Conservation (phyloP, 2,113 vertebrate genomes). For the Galemys pyrenaicus region DNA sequence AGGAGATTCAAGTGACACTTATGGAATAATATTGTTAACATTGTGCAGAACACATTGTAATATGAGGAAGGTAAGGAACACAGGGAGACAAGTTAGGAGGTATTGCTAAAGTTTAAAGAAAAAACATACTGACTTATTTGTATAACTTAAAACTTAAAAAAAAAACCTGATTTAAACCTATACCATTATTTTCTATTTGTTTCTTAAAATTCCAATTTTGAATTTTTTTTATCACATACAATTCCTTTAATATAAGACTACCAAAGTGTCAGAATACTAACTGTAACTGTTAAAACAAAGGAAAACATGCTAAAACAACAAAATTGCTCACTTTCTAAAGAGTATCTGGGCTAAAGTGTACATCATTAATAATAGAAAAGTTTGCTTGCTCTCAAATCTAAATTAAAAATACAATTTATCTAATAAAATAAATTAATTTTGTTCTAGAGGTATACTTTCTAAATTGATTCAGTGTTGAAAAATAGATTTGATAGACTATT, state of each 20-base stretch:
- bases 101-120: neutral
- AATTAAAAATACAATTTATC: conserved; percentile 21
- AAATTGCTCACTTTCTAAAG: conserved; percentile 56
- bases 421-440: conserved; percentile 46
- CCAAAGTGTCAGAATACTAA: conserved; percentile 54
- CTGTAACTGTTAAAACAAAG: conserved; percentile 50
- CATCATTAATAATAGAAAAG: conserved; percentile 61
- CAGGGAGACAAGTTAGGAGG: neutral
- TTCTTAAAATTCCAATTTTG: conserved; percentile 3
- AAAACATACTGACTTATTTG: neutral
- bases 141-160: neutral
- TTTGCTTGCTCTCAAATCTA: neutral
- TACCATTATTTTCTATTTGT: neutral
- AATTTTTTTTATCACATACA: neutral
- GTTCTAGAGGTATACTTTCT: neutral
- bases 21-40: neutral
- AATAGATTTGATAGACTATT: conserved; percentile 18
- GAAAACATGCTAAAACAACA: conserved; percentile 56
- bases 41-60: neutral
- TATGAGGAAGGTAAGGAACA: neutral
- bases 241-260: conserved; percentile 46
- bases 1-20: neutral
- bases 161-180: neutral
- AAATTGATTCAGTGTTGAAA: conserved; percentile 1
- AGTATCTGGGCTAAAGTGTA: conserved; percentile 4